These are phyloP conservation scores for Dasyurus viverrinus DNA, from an alignment of 2,113 vertebrate species.

Conservation along the genomic window DNA sequence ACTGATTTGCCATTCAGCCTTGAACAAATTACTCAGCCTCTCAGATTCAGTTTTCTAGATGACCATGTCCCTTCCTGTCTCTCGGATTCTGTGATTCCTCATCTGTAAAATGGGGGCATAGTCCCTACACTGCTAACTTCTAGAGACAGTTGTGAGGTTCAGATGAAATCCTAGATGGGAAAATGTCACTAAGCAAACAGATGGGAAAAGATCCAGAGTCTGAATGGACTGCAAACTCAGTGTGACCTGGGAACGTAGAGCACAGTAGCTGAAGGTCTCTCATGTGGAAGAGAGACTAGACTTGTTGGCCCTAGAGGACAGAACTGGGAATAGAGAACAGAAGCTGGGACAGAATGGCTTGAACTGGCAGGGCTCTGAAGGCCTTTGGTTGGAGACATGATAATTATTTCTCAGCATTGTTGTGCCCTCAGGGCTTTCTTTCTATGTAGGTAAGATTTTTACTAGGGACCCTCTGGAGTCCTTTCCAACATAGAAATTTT, in stretches of 20 bases:
- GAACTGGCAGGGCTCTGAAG: background rate
- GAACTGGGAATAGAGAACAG: background rate
- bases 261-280: background rate
- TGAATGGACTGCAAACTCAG: background rate
- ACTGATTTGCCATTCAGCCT: slow-evolving; percentile 16
- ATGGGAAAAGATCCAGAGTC: background rate
- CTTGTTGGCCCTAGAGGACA: background rate
- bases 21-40: slow-evolving; percentile 1
- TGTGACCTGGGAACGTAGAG: background rate
- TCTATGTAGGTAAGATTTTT: background rate
- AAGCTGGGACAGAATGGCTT: background rate
- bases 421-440: background rate
- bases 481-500: background rate
- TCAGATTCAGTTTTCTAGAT: background rate
- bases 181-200: background rate
- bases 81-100: background rate
- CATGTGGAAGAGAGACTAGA: background rate
- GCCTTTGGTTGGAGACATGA: background rate
- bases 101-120: slow-evolving; percentile 1
- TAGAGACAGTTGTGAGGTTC: slow-evolving; percentile 1
- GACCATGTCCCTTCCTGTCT: background rate
- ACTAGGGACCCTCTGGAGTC: background rate
- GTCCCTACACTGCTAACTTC: background rate
- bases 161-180: background rate
- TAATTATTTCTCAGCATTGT: background rate